These are phyloP conservation scores for Barypeithes pellucidus DNA, from an alignment of 2,888 invertebrate species.

Conservation along the genomic window DNA sequence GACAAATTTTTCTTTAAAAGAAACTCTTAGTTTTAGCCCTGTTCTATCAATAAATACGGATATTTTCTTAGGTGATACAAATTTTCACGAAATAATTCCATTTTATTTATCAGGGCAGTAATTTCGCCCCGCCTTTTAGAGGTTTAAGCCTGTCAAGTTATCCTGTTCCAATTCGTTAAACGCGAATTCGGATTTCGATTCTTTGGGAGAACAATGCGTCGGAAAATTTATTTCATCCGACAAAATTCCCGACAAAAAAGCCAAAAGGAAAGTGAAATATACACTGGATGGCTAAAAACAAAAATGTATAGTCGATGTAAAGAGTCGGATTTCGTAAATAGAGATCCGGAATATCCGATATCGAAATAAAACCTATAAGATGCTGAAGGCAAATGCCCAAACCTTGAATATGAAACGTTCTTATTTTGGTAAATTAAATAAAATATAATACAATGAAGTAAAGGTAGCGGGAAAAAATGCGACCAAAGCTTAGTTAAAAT, in stretches of 20 bases:
- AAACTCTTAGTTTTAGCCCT: too few relatives aligned
- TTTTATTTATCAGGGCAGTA: slow-evolving; percentile 37
- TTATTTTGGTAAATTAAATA: too few relatives aligned
- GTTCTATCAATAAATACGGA: too few relatives aligned
- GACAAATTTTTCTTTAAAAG: too few relatives aligned
- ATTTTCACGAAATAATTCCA: slow-evolving; percentile 2
- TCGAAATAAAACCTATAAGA: background rate
- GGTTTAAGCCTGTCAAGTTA: slow-evolving; percentile 48
- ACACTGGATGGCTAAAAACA: slow-evolving; percentile 9
- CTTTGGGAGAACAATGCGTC: slow-evolving; percentile 38
- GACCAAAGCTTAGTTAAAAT: too few relatives aligned
- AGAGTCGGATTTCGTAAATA: background rate
- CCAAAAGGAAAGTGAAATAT: slow-evolving; percentile 37
- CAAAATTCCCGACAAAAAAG: slow-evolving; percentile 37
- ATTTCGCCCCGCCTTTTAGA: slow-evolving; percentile 37
- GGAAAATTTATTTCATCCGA: slow-evolving; percentile 43
- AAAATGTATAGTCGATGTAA: background rate
- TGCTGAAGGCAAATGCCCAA: too few relatives aligned
- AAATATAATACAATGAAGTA: too few relatives aligned
- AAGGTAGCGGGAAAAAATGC: too few relatives aligned
- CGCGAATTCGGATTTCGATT: slow-evolving; percentile 40
- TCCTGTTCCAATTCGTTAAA: slow-evolving; percentile 50
- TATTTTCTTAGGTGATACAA: too few relatives aligned
- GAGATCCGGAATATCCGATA: background rate
- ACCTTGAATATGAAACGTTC: too few relatives aligned